phyloP scores from a whole-genome alignment of 1,140 invertebrate genomes.

The Dryas iulia region DNA sequence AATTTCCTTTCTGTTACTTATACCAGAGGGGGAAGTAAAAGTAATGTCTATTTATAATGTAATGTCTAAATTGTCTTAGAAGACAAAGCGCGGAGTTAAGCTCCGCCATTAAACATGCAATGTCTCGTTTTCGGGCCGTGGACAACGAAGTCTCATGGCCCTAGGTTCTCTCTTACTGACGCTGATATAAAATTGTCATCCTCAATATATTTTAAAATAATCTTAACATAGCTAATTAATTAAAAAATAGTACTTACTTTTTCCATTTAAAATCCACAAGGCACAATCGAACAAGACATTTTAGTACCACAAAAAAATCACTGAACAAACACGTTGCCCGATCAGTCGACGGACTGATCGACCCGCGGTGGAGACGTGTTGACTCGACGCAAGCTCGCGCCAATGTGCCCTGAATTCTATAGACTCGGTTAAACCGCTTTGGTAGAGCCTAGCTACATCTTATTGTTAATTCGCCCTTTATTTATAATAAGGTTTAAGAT shows the following conservation, averaged over 20 bases:
- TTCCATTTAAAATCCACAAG: conserved; percentile 31
- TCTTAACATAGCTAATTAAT: neutral
- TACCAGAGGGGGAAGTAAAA: too few relatives aligned
- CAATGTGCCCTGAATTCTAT: conserved; percentile 30
- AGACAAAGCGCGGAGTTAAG: too few relatives aligned
- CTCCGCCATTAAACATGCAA: too few relatives aligned
- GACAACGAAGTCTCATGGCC: too few relatives aligned
- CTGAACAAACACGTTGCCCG: conserved; percentile 31
- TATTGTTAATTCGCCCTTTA: conserved; percentile 1
- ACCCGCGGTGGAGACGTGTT: conserved; percentile 29
- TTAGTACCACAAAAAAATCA: conserved; percentile 29
- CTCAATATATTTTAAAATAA: neutral
- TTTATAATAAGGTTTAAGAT: neutral
- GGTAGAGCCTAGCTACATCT: neutral
- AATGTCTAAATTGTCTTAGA: too few relatives aligned
- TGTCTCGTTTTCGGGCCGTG: too few relatives aligned
- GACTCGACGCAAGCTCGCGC: conserved; percentile 36
- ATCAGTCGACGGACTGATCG: conserved; percentile 28
- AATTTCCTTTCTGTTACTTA: too few relatives aligned
- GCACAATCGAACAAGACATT: conserved; percentile 32
- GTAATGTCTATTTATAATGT: too few relatives aligned
- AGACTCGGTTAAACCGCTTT: conserved; percentile 8
- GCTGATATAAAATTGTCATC: too few relatives aligned
- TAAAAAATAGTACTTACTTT: conserved; percentile 32
- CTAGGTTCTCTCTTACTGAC: too few relatives aligned